phyloP scores from a whole-genome alignment of 2,113 vertebrate genomes.

The Scomber japonicus region DNA sequence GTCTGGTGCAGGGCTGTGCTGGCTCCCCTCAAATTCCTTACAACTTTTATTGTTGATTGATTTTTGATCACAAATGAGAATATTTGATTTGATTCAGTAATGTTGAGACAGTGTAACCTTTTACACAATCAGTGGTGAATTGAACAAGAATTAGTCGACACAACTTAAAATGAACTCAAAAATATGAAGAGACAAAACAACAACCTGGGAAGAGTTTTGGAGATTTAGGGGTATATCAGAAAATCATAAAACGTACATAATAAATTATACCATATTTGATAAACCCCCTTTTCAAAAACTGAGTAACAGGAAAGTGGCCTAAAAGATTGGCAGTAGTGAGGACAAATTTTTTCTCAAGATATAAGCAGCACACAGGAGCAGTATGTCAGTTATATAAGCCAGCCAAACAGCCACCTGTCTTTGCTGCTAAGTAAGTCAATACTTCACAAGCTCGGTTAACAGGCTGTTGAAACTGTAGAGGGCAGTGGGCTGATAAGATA shows the following conservation, averaged over 20 bases:
- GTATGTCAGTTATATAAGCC: background rate
- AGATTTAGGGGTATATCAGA: too few species aligned
- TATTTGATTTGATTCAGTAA: background rate
- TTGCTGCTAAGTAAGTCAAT: background rate
- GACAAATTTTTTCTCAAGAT: background rate
- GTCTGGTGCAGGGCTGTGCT: too few species aligned
- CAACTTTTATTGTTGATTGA: background rate
- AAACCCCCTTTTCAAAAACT: background rate
- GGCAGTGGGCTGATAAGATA: slow-evolving; percentile 54
- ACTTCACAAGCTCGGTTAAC: slow-evolving; percentile 3
- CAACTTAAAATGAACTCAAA: too few species aligned
- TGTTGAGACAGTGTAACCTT: background rate
- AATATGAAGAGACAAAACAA: background rate
- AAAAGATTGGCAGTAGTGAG: background rate
- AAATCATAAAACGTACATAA: background rate
- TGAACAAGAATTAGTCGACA: background rate
- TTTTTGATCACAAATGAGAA: background rate
- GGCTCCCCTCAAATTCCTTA: too few species aligned
- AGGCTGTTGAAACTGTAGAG: slow-evolving; percentile 38
- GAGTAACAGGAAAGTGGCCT: background rate
- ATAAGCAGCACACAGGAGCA: background rate
- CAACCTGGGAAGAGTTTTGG: background rate
- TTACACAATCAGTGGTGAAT: background rate
- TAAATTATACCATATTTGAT: background rate
- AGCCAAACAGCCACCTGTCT: background rate